Evolutionary conservation across 2,888 invertebrate species (phyloP).

Genomic region (Cerastis rubricosa): DNA sequence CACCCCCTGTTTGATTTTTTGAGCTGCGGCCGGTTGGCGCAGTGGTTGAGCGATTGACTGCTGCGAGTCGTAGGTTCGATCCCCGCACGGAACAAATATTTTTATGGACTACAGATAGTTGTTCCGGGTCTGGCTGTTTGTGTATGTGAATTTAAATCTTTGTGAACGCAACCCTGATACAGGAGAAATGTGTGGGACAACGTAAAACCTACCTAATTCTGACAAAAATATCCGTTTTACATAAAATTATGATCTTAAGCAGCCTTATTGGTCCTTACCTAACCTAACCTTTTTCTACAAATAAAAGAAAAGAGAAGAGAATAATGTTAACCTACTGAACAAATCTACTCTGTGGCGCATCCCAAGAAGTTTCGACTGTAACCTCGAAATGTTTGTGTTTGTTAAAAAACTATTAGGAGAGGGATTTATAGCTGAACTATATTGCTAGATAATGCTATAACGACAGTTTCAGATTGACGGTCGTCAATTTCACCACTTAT

Average conservation of each 20-base stretch:
- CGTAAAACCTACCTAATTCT: not conserved
- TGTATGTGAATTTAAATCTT: too few species aligned
- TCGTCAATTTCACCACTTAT: not conserved
- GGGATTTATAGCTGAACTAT: conserved; percentile 35
- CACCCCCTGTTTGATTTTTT: not conserved
- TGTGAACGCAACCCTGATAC: too few species aligned
- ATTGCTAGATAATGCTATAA: conserved; percentile 18
- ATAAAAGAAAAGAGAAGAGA: not conserved
- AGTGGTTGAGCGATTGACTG: too few species aligned
- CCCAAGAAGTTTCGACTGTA: conserved; percentile 4
- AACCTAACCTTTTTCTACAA: not conserved
- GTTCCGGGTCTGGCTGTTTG: too few species aligned
- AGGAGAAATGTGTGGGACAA: too few species aligned
- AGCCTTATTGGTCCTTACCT: not conserved
- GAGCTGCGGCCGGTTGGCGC: too few species aligned
- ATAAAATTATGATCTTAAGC: not conserved
- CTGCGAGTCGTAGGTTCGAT: too few species aligned
- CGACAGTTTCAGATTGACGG: not conserved
- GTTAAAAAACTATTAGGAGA: conserved; percentile 32
- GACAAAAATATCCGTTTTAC: not conserved
- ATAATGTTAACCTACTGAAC: conserved; percentile 8
- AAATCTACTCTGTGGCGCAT: not conserved
- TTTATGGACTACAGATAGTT: too few species aligned
- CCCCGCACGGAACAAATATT: too few species aligned
- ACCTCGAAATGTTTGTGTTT: conserved; percentile 33